These are phyloP conservation scores for Drosophila melanosoma DNA, from an alignment of 2,888 invertebrate species.

Conservation along the genomic window DNA sequence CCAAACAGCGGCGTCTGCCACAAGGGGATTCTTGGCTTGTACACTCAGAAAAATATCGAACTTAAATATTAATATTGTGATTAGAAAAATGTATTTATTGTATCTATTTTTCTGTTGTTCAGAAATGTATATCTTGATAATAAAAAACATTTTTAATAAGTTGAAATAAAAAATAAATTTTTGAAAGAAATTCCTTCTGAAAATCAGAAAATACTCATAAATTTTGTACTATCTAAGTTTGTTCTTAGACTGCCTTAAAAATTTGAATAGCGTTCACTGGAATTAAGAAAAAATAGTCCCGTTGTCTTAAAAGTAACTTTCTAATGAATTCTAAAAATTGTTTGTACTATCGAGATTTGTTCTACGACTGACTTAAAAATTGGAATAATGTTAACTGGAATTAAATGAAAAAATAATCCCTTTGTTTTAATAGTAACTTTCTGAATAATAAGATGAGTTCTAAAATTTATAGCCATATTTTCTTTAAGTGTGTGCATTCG, in stretches of 20 bases:
- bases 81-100: background rate
- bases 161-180: background rate
- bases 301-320: background rate
- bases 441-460: background rate
- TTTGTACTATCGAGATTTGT: background rate
- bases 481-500: background rate
- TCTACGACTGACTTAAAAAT: too few relatives aligned
- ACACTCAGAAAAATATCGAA: background rate
- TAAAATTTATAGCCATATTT: background rate
- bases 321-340: background rate
- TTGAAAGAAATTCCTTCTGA: too few relatives aligned
- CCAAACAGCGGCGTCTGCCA: constrained; percentile 29
- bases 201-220: too few relatives aligned
- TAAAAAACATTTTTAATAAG: background rate
- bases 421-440: background rate
- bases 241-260: too few relatives aligned
- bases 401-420: background rate
- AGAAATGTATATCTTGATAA: background rate
- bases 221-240: background rate
- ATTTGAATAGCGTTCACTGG: background rate
- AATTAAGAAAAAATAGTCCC: background rate
- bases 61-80: accelerated
- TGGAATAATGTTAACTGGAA: background rate
- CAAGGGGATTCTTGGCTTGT: background rate
- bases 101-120: background rate